These are phyloP conservation scores for Amblyraja radiata DNA, from an alignment of 2,797 vertebrate genomes.

Conservation along the genomic window DNA sequence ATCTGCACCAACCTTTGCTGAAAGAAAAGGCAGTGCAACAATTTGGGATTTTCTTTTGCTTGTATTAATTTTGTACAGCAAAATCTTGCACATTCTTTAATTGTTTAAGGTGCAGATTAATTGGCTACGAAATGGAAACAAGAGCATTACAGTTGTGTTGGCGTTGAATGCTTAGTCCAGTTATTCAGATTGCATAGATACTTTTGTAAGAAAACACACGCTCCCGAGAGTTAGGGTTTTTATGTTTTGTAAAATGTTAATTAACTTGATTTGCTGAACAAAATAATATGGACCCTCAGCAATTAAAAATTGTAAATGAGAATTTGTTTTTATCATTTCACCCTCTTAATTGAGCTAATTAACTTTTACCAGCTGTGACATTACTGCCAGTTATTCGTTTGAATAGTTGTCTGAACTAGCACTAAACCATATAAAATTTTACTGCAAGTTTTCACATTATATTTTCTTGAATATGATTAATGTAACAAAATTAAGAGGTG, in stretches of 20 bases:
- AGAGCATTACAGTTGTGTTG: background rate
- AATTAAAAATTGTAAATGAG: background rate
- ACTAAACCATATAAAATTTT: background rate
- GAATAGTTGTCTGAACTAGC: background rate
- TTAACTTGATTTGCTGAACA: background rate
- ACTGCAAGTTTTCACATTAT: background rate
- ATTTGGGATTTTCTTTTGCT: background rate
- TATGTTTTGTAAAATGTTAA: background rate
- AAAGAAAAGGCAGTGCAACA: background rate
- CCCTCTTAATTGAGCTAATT: constrained; percentile 20
- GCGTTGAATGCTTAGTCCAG: background rate
- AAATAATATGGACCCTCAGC: background rate
- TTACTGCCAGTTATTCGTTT: background rate
- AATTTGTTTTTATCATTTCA: constrained; percentile 23
- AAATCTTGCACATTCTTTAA: background rate
- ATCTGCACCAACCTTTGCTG: background rate
- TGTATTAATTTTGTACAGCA: background rate
- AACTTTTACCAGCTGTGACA: background rate
- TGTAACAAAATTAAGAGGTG: background rate
- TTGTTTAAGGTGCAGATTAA: background rate
- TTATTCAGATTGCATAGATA: background rate
- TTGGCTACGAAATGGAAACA: background rate
- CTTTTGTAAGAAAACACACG: background rate
- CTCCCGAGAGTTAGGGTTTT: background rate
- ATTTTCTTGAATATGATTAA: background rate